A percentile compares a stretch with the other conserved stretches of the same genome.
Evolutionary conservation across 2,888 invertebrate genomes (phyloP).

Genomic region (Ochropacha duplaris): DNA sequence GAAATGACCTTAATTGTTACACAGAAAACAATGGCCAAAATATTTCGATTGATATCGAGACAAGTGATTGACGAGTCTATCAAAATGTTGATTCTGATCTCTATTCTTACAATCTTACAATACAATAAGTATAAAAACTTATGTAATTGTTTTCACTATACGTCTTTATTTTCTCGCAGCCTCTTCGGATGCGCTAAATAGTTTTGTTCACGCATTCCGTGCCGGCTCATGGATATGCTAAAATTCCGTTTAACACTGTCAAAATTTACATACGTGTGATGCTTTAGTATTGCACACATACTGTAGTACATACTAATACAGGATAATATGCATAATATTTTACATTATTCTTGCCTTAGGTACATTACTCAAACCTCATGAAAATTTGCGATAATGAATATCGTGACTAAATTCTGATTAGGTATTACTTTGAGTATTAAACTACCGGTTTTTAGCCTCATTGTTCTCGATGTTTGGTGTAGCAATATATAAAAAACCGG

Average conservation of each 20-base stretch:
- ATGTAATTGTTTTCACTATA: not conserved
- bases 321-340: not conserved
- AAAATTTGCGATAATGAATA: not conserved
- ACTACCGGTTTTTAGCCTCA: no score
- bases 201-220: constrained; percentile 27
- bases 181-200: constrained; percentile 34
- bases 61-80: not conserved
- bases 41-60: not conserved
- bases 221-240: constrained; percentile 7
- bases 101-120: not conserved
- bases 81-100: not conserved
- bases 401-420: not conserved
- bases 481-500: no score
- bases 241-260: constrained; percentile 4
- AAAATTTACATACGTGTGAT: constrained; percentile 7
- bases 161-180: not conserved
- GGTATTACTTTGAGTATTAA: no score
- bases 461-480: no score
- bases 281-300: not conserved
- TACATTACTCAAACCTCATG: not conserved
- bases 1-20: not conserved
- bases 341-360: not conserved
- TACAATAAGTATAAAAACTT: not conserved
- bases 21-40: not conserved
- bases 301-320: not conserved